Percentiles rank a stretch among this genome's conserved stretches.
phyloP scores from a whole-genome alignment of 1,140 invertebrate species.

The Papilio machaon region DNA sequence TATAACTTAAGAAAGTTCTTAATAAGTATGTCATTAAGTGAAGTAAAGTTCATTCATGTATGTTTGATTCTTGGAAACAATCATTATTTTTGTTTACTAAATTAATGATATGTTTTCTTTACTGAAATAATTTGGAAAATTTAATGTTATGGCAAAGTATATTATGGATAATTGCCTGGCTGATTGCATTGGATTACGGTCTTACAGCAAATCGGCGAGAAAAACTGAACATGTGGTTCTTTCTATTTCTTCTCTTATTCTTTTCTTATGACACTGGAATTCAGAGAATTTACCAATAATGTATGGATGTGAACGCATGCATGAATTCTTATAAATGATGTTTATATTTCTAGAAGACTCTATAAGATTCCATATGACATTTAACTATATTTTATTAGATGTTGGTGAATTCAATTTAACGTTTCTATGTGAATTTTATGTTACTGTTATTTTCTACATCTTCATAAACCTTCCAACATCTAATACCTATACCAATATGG shows the following conservation, averaged over 20 bases:
- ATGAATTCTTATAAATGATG: not conserved
- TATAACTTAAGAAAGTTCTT: not conserved
- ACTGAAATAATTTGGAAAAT: not conserved
- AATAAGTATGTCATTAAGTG: not conserved
- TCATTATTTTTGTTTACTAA: not conserved
- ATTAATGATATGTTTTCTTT: not conserved
- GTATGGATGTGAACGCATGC: not conserved
- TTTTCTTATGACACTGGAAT: not conserved
- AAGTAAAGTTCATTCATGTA: not conserved
- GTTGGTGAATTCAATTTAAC: not conserved
- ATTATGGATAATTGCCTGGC: not conserved
- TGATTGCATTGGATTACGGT: not conserved
- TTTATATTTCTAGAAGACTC: not conserved
- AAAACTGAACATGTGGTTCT: not conserved
- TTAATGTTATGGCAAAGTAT: not conserved
- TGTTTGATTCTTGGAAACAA: not conserved
- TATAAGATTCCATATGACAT: not conserved
- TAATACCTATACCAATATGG: conserved; percentile 23
- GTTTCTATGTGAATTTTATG: not conserved
- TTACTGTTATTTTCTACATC: not conserved
- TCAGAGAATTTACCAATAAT: not conserved
- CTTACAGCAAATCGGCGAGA: not conserved
- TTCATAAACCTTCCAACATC: conserved; percentile 14
- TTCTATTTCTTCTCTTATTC: not conserved
- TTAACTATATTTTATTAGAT: conserved; percentile 1